Base-by-base conservation (phyloP, 2,113 vertebrate species). In the Copsychus sechellarum region DNA sequence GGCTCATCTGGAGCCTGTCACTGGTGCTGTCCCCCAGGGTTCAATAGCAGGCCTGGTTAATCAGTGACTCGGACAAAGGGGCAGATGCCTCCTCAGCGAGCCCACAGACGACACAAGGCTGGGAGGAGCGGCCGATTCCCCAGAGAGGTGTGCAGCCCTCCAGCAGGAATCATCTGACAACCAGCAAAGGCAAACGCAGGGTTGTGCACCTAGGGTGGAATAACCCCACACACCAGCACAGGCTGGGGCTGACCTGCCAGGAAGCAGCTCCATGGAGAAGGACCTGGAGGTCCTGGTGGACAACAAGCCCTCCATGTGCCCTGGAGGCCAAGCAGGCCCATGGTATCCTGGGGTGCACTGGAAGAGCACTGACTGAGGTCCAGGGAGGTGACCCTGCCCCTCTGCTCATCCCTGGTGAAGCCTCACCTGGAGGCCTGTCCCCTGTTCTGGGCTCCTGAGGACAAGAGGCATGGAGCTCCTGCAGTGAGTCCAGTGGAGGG, bases 291-390 rank as follows among this genome's bases (percentile, higher is more conserved):
- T 48, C n/a, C 47, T 69, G 47, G 8, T 15, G 16, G 16, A 25
- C 38, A 74, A 18, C 6, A 25, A 25, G n/a, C 13, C 12, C 5
- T 11, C 24, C 24, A 19, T 26, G 9, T 61, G 9, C 54, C 40
- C 45, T 9, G 19, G 21, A 11, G 54, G 8, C 13, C 70, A 40
- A 81, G 61, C 7, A 74, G 20, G 38, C 6, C 9, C 3, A 12
- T 29, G 38, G 23, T 5, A 4, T 18, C 28, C 20, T 18, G 17
- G 13, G 24, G 14, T 5, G 3, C 5, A 15, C 3, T 26, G 6
- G 11, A 69, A 54, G 11, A 60, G 8, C 29, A 34, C 0, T 47
- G 45, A 1, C 69, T 53, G 15, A 20, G 33, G 21, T 12, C 1
- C 1, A 76, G 38, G 12, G 47, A 22, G 11, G 9, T 18, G 53